Percentiles rank a stretch among this genome's conserved stretches.
Conservation (phyloP, 1,140 invertebrate genomes). For the Bradynema listronoti region DNA sequence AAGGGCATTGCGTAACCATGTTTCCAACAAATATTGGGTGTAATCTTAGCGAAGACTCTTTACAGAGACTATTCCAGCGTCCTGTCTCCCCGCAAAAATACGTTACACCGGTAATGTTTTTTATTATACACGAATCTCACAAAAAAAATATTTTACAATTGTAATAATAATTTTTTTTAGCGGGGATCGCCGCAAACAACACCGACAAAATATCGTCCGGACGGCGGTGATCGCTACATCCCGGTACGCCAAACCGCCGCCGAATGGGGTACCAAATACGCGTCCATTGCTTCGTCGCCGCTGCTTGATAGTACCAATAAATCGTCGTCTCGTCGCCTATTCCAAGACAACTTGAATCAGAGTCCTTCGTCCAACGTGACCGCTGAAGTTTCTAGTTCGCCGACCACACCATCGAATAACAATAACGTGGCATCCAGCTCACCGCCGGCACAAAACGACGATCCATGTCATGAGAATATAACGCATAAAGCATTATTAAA, state of each 20-base stretch:
- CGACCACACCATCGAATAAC: not conserved
- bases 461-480: constrained; percentile 42
- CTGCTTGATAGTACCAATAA: constrained; percentile 30
- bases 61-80: constrained; percentile 22
- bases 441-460: constrained; percentile 30
- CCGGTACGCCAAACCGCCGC: constrained; percentile 29
- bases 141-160: not conserved
- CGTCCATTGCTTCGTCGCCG: constrained; percentile 41
- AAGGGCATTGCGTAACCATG: too few species aligned
- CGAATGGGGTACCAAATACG: constrained; percentile 44
- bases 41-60: constrained; percentile 20
- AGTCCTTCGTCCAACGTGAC: constrained; percentile 2
- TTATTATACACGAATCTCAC: constrained; percentile 13
- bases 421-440: constrained; percentile 23
- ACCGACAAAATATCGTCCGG: constrained; percentile 46
- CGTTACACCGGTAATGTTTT: constrained; percentile 26
- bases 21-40: constrained; percentile 1
- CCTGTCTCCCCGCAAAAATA: constrained; percentile 33
- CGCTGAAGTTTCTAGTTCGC: not conserved
- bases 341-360: constrained; percentile 15
- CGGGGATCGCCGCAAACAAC: constrained; percentile 47
- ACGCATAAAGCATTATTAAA: constrained; percentile 49
- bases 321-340: constrained; percentile 19
- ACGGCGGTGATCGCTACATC: constrained; percentile 47
- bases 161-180: constrained; percentile 25